Percentiles rank a stretch among this genome's conserved stretches.
Evolutionary conservation across 2,888 invertebrate genomes (phyloP).

Genomic region (Drosophila sordidapex): DNA sequence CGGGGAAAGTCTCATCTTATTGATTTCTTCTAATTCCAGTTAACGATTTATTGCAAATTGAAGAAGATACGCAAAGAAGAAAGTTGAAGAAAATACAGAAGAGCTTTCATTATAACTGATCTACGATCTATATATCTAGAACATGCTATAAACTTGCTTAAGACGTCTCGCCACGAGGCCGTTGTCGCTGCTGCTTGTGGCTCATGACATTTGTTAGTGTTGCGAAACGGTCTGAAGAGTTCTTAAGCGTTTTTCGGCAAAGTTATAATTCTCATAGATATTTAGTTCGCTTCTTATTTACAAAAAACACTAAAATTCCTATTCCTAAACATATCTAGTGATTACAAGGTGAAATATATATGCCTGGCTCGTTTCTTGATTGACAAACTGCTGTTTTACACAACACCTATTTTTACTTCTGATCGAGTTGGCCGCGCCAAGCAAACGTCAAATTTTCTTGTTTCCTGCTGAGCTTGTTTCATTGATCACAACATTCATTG

Average conservation of each 20-base stretch:
- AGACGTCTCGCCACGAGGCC: neutral
- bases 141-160: neutral
- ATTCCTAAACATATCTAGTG: neutral
- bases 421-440: slow-evolving; percentile 47
- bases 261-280: neutral
- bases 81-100: neutral
- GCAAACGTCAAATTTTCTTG: neutral
- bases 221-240: neutral
- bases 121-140: neutral
- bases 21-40: too few relatives aligned
- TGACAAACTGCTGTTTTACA: neutral
- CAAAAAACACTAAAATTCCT: neutral
- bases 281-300: too few relatives aligned
- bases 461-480: neutral
- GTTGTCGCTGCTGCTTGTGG: neutral
- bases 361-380: too few relatives aligned
- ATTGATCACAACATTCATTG: slow-evolving; percentile 1
- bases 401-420: neutral
- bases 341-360: neutral
- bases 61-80: too few relatives aligned
- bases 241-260: neutral
- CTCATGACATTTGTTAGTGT: neutral
- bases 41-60: too few relatives aligned
- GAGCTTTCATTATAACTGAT: neutral
- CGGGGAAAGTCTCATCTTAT: too few relatives aligned